Evolutionary conservation across 1,140 invertebrate genomes (phyloP), one percentile per base, ranked within the genome.

Genomic region (Lucilia cuprina): DNA sequence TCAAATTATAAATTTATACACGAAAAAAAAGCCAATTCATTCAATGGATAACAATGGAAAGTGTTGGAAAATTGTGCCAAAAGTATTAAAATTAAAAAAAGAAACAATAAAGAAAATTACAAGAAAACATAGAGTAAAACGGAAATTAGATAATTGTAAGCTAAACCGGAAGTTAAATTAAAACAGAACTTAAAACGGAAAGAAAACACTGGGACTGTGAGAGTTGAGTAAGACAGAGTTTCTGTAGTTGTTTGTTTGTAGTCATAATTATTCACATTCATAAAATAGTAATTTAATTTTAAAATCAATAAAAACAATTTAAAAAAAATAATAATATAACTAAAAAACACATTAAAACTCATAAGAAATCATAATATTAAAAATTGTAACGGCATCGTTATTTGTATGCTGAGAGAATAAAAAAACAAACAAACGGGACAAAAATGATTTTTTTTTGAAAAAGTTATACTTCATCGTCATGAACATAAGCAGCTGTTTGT

Each of bases 401-500:
- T 74, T 74, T 74, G 83, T 47, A 74, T 74, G 70, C 70, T 83
- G 60, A 83, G 70, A 83, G 21, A 74, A 83, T 49, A 47, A 70
- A 70, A 21, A 84, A 84, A 84, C 30, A 82, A 82, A 83, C 19
- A 85, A 78, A 82, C 83, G 25, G 49, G 82, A 85, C 70, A 60
- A 85, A 35, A 85, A 85, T n/a, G 21, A 83, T 83, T n/a, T 47
- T n/a, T 47, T 83, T 74, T 74, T 83, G 25, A 19, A 74, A 83
- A 83, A 83, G 50, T 83, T 83, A 88, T 91, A 91, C 90, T 86
- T 92, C 47, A 80, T 80, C 41, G 25, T 80, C 77, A 84, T 88
- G 83, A 82, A 85, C 87, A 85, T 89, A 88, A 86, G 90, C 86
- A 85, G 88, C 91, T 84, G 92, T 92, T 88, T 93, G 91, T 86